Evolutionary conservation across 2,888 invertebrate genomes (phyloP), one percentile per base, ranked within the genome.

Genomic region (Cancer borealis): DNA sequence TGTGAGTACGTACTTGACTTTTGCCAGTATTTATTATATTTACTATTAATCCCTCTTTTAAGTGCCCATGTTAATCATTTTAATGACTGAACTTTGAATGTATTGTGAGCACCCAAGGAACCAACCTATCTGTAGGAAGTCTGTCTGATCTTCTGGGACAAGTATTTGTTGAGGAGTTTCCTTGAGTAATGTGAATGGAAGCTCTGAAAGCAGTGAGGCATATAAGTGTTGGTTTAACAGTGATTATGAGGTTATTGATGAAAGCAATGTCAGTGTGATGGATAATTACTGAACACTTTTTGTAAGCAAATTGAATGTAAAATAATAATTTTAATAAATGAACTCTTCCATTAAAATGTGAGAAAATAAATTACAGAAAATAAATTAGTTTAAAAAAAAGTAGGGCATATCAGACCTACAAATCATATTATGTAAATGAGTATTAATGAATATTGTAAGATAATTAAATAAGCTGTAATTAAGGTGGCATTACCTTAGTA

Each of bases 111-210:
- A 17, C 49, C 39, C 30, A 39, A 30, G 39, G 47, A 87, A 94
- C 94, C 94, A 92, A 94, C 94, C 94, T 94, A 94, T 60, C 92
- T 94, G 94, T 66, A 94, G 94, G 90, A 84, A 66, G 90, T 94
- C 94, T 87, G 92, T 91, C 91, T 91, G 49, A 79, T 92, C 84
- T 92, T 94, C 94, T 4, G 92, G 92, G 47, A 94, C 91, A 89
- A 92, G 92, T 84, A 92, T 92, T 91, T 94, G 92, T 91, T 91
- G 39, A 45, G 90, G 10, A 49, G 79, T 90, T 92, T 94, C 94
- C 91, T 26, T 94, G 92, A 92, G 94, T 60, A 92, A 49, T 92
- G 92, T 94, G 90, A 92, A 90, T 60, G 94, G 84, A 66, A 92
- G 66, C 89, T 91, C 91, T 93, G 90, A 93, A 93, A 93, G 92